Base-by-base conservation (phyloP, 2,888 invertebrate genomes). In the Drosophila austrosaltans region DNA sequence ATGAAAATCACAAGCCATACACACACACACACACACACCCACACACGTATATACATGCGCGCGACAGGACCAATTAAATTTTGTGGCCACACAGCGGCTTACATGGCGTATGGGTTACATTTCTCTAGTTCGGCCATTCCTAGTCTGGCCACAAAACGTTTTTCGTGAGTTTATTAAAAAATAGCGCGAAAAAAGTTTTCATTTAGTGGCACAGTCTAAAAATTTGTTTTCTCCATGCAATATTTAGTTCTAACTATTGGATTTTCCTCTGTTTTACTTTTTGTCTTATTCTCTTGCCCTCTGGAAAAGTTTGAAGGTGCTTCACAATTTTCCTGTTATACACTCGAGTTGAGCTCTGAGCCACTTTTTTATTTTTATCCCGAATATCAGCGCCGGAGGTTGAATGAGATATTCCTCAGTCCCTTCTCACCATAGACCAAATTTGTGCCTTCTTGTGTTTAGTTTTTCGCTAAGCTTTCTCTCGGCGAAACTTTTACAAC, bases 11-110 rank as follows among this genome's bases (percentile, higher is more conserved):
- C 69, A 69, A 68, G 40, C 40, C 12, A 54, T 48, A 53, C 39
- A 30, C 44, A 32, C 42, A 66, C 73, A 48, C 58, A 66, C 5
- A 8, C 22, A 22, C n/a, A 22, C 44, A 22, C 8, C 4, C 44
- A 22, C 44, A 22, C 10, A 16, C 7, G 8, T 22, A 44, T 22
- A 48, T 0, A 22, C 58, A 30, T 30, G 5, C 30, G 53, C 62
- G 58, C 73, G 64, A 79, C 60, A 77, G 63, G 74, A 48, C 84
- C 90, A 85, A 88, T 88, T 88, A 89, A 89, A 84, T 80, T 75
- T 71, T 75, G 64, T 57, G 22, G 57, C 78, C 67, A 60, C 62
- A 63, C 73, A 54, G 56, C 53, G 72, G 78, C 81, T 53, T 71
- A 80, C 70, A 75, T 60, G 81, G 71, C 81, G 89, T 76, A 86